Evolutionary conservation across 2,113 vertebrate genomes (phyloP).

Genomic region (Chinchilla lanigera): DNA sequence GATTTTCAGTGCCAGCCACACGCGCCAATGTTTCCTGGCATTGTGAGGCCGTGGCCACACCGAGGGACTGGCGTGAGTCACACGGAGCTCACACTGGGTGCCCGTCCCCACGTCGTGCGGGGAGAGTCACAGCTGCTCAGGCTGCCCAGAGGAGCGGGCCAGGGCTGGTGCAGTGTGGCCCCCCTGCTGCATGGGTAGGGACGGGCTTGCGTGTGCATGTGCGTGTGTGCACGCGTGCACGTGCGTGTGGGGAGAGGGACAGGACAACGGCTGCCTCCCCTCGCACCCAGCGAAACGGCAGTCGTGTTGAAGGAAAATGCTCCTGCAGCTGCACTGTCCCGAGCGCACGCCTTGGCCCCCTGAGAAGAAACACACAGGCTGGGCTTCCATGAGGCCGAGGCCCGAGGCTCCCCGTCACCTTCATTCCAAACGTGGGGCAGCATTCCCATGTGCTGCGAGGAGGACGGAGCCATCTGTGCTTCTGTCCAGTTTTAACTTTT

Average conservation of each 20-base stretch:
- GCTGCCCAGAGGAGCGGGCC: neutral
- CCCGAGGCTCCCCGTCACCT: neutral
- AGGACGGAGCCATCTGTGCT: neutral
- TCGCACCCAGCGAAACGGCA: neutral
- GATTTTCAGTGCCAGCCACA: neutral
- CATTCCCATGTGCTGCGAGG: neutral
- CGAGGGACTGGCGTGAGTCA: neutral
- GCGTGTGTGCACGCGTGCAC: too few species aligned
- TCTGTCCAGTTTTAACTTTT: neutral
- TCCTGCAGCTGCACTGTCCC: neutral
- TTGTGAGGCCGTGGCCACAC: too few species aligned
- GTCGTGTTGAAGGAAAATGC: neutral
- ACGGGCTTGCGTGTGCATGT: too few species aligned
- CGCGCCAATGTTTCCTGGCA: accelerated
- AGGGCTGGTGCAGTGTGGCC: neutral
- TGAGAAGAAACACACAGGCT: neutral
- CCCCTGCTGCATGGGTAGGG: neutral
- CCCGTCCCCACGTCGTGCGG: accelerated
- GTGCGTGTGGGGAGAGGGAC: neutral
- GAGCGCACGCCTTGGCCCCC: neutral
- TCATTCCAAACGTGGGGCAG: neutral
- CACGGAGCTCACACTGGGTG: neutral
- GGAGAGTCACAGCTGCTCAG: accelerated
- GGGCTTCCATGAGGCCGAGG: too few species aligned
- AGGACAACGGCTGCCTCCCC: neutral